Base-by-base conservation (phyloP, 30 jellyfish, hydroid and myxozoan species). In the Hydractinia symbiolongicarpus region DNA sequence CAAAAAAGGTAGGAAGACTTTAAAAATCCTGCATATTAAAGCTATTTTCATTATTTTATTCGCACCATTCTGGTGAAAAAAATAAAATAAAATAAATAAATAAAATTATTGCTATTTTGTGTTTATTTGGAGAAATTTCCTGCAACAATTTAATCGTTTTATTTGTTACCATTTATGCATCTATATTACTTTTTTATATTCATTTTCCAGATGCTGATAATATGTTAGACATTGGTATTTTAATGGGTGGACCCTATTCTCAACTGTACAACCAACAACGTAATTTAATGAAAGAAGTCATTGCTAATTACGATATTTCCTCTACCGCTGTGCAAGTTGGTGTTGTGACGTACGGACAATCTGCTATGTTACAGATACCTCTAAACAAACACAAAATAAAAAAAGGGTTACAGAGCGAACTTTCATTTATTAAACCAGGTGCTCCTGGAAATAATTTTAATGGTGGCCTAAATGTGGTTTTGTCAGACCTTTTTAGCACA, bases 281-380 rank as follows among this genome's bases (percentile, higher is more conserved):
- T 15, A 62, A 62, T 62, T 62, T 62, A 50, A 62, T 62, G 73
- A 62, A 62, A 50, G 30, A 62, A 62, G 30, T 62, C 16, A 62
- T 62, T 9, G 30, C 16, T 62, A 40, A 7, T 9, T 62, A 62
- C 30, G 7, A 40, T 62, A 9, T 62, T n/a, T 62, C 73, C 21
- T 50, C 5, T 5, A 62, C 73, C 21, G 8, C 16, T n/a, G 21
- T 50, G 5, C 73, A 62, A 9, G 10, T 71, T 6, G 80, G 80
- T 20, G 80, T 71, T 30, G 49, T 71, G 15, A 71, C 80, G 49
- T 20, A 71, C 50, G 80, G 80, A 5, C 58, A 71, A 5, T 54
- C 20, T n/a, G 55, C 5, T 17, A 16, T 17, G 5, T 20, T 71
- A 5, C 20, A 7, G 55, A 16, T 50, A 16, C 80, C 80, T 5